phyloP scores from a whole-genome alignment of 2,888 invertebrate genomes.

The Luffia ferchaultella region DNA sequence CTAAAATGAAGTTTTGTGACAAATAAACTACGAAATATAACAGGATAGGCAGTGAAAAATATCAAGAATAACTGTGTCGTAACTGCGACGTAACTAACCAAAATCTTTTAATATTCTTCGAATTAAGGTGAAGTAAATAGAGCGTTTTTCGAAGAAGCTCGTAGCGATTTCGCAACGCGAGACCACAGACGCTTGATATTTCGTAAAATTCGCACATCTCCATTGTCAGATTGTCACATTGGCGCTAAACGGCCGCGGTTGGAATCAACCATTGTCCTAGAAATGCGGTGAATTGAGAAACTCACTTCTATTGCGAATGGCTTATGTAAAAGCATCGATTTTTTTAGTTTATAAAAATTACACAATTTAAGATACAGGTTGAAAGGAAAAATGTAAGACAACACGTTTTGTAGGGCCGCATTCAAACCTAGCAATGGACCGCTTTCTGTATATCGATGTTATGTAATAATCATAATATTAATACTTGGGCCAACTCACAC shows the following conservation, averaged over 20 bases:
- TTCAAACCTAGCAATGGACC: no score
- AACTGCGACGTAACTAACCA: no score
- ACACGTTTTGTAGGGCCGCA: no score
- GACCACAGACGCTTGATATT: neutral
- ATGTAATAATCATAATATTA: no score
- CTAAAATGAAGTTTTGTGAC: no score
- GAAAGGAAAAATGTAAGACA: no score
- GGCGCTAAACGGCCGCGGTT: neutral
- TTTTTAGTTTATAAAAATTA: neutral
- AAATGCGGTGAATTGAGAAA: neutral
- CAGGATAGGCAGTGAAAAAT: no score
- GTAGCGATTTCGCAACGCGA: neutral
- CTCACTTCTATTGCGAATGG: neutral
- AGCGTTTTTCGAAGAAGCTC: neutral
- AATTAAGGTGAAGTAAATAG: neutral
- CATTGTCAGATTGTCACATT: neutral
- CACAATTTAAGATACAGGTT: no score
- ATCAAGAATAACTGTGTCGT: no score
- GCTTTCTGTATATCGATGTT: no score
- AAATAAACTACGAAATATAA: no score
- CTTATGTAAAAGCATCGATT: neutral
- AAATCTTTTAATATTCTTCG: neutral
- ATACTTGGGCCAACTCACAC: no score
- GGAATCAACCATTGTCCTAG: neutral
- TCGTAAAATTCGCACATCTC: neutral